phyloP scores from a whole-genome alignment of 2,888 invertebrate species.

The Galerucella nymphaeae region DNA sequence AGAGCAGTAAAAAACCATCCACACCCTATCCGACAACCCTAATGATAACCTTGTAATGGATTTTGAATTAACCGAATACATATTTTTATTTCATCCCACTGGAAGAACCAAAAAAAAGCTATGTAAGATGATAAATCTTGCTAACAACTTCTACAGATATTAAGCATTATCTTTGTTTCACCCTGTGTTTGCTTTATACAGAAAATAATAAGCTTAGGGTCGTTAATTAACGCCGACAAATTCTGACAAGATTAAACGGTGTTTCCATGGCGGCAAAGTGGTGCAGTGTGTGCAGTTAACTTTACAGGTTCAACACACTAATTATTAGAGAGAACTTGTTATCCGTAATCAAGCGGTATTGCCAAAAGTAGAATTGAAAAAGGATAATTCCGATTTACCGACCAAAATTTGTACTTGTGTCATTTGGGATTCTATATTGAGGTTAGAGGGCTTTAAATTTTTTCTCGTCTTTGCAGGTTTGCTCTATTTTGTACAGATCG shows the following conservation, averaged over 20 bases:
- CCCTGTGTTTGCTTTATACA: constrained; percentile 36
- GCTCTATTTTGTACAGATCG: no score
- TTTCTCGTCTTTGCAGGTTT: no score
- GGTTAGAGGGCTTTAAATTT: no score
- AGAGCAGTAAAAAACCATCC: constrained; percentile 52
- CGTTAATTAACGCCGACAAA: constrained; percentile 54
- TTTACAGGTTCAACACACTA: constrained; percentile 44
- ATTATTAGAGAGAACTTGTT: not conserved
- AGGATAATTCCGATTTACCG: no score
- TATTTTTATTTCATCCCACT: constrained; percentile 45
- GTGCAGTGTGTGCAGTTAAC: constrained; percentile 48
- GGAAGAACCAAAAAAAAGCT: not conserved
- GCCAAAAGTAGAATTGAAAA: not conserved
- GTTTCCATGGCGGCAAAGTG: constrained; percentile 49
- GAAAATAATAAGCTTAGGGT: constrained; percentile 48
- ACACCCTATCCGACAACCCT: constrained; percentile 47
- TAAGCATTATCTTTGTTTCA: constrained; percentile 29
- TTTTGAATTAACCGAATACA: constrained; percentile 59
- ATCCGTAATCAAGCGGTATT: not conserved
- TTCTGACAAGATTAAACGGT: constrained; percentile 54
- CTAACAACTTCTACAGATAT: constrained; percentile 25
- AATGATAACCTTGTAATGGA: constrained; percentile 61
- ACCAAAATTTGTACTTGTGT: no score
- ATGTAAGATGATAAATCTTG: constrained; percentile 21
- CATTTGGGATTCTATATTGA: no score